Conservation (phyloP, 2,888 invertebrate genomes). For the Himalopsyche tibetana region DNA sequence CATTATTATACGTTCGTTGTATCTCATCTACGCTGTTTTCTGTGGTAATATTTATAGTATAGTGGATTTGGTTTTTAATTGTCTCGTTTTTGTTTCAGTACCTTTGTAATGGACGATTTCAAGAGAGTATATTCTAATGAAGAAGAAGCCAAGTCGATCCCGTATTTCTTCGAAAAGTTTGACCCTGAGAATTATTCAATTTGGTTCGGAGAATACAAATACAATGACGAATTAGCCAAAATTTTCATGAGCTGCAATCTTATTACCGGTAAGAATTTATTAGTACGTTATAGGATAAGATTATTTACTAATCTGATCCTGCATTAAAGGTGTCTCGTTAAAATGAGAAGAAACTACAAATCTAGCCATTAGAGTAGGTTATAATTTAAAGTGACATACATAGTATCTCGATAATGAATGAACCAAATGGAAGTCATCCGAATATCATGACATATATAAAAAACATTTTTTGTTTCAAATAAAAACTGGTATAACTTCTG, state of each 20-base stretch:
- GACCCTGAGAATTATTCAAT: conserved; percentile 97
- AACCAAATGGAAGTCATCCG: too few species aligned
- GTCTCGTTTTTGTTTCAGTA: conserved; percentile 74
- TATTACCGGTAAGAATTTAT: conserved; percentile 83
- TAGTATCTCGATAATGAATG: too few species aligned
- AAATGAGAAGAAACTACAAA: too few species aligned
- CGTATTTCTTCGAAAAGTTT: conserved; percentile 99
- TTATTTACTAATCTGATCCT: too few species aligned
- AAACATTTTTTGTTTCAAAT: too few species aligned
- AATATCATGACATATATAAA: too few species aligned
- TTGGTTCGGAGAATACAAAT: conserved; percentile 98
- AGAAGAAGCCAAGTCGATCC: conserved; percentile 93
- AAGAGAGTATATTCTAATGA: conserved; percentile 98
- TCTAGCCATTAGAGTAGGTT: too few species aligned
- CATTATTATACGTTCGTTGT: background rate
- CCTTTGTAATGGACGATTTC: conserved; percentile 97
- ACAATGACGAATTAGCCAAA: conserved; percentile 92
- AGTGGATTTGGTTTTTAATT: background rate
- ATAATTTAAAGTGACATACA: too few species aligned
- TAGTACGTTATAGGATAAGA: too few species aligned
- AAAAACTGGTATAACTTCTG: too few species aligned
- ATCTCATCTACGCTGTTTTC: background rate
- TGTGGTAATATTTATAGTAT: background rate
- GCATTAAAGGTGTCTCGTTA: too few species aligned
- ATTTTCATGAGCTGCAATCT: conserved; percentile 99